A percentile compares a stretch with the other conserved stretches of the same genome.
Evolutionary conservation across 2,797 vertebrate species (phyloP).

Genomic region (Toxotes lorentzi): DNA sequence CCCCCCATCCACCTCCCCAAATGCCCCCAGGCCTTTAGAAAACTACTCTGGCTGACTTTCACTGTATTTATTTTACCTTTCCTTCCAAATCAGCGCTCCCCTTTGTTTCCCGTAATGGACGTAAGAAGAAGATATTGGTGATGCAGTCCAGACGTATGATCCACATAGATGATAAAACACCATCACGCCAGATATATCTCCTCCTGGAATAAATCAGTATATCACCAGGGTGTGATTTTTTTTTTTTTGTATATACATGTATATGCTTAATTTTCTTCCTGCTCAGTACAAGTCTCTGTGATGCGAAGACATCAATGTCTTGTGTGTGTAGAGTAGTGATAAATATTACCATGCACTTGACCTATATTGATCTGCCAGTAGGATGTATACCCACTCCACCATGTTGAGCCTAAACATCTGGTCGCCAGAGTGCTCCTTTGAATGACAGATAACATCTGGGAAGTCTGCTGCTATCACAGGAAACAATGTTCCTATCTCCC

Average conservation of each 20-base stretch:
- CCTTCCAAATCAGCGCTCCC: slow-evolving; percentile 67
- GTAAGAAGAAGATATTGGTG: slow-evolving; percentile 55
- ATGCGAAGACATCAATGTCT: slow-evolving; percentile 57
- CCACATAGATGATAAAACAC: slow-evolving; percentile 66
- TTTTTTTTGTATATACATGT: not conserved
- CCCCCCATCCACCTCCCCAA: slow-evolving; percentile 66
- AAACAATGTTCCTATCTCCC: slow-evolving; percentile 84
- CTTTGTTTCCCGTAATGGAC: slow-evolving; percentile 76
- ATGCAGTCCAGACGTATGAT: slow-evolving; percentile 58
- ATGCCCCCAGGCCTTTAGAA: slow-evolving; percentile 76
- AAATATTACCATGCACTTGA: slow-evolving; percentile 81
- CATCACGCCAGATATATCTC: slow-evolving; percentile 24
- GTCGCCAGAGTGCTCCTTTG: slow-evolving; percentile 82
- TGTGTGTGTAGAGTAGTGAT: slow-evolving; percentile 45
- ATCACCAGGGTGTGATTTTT: slow-evolving; percentile 34
- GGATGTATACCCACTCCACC: slow-evolving; percentile 66
- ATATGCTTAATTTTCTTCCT: slow-evolving; percentile 10
- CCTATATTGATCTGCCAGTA: slow-evolving; percentile 78
- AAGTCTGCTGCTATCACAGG: slow-evolving; percentile 88
- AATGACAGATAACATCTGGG: slow-evolving; percentile 90
- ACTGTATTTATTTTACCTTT: slow-evolving; percentile 79
- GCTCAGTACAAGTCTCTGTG: slow-evolving; percentile 20
- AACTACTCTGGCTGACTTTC: slow-evolving; percentile 72
- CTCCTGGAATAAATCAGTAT: slow-evolving; percentile 42
- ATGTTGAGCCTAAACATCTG: slow-evolving; percentile 85